Percentiles rank a stretch among this genome's conserved stretches.
These are phyloP conservation scores for Eonycteris spelaea DNA, from an alignment of 2,113 vertebrate genomes.

Conservation along the genomic window DNA sequence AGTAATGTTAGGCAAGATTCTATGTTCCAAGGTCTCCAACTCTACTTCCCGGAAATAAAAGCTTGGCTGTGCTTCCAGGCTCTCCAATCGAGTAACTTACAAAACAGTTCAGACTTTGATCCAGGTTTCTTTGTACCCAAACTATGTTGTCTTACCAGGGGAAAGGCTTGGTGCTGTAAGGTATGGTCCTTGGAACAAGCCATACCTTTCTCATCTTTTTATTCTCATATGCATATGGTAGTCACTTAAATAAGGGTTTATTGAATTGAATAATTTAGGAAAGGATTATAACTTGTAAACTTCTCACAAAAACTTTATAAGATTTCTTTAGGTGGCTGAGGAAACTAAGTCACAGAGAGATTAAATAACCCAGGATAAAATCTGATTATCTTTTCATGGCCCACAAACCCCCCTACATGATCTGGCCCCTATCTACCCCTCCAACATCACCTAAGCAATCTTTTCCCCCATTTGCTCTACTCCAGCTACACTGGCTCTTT, in stretches of 20 bases:
- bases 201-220: background rate
- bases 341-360: background rate
- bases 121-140: too few relatives aligned
- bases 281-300: background rate
- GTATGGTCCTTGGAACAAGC: background rate
- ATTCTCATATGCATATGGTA: background rate
- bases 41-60: too few relatives aligned
- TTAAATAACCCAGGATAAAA: background rate
- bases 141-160: too few relatives aligned
- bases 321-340: background rate
- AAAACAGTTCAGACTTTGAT: too few relatives aligned
- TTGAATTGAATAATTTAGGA: background rate
- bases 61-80: too few relatives aligned
- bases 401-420: background rate
- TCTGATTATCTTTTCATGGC: background rate
- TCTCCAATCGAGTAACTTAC: too few relatives aligned
- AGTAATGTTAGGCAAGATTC: too few relatives aligned
- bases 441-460: fast-evolving
- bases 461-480: background rate
- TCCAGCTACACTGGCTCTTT: background rate
- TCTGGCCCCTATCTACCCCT: background rate
- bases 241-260: background rate
- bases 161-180: too few relatives aligned
- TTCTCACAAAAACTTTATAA: background rate
- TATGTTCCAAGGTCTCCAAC: too few relatives aligned